Base-by-base conservation (phyloP, 2,797 vertebrate species). In the Acrossocheilus fasciatus region DNA sequence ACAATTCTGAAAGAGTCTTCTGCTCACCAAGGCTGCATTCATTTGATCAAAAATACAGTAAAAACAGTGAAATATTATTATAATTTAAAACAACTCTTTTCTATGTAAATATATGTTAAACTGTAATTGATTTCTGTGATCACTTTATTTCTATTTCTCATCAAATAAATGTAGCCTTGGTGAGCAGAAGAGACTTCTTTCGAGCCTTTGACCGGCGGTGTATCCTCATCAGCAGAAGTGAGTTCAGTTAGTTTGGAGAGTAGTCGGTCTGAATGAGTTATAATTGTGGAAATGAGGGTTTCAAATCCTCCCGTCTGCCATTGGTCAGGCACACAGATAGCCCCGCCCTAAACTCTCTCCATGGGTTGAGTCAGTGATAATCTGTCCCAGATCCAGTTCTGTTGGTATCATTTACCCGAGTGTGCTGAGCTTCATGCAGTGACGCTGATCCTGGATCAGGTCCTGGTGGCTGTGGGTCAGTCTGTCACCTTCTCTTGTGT, bases 401-500 rank as follows among this genome's bases (percentile, higher is more conserved):
- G 47, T 50, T 15, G 17, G 47, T 50, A 6, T 50, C 4, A 17
- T 52, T 6, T 6, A 39, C 39, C 6, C 6, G 39, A 18, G 50
- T 54, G 52, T 54, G 2, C 17, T 20, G 3, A 43, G 39, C 39
- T 4, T 69, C 66, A 39, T n/a, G 68, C 1, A 26, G 6, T n/a
- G 23, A 1, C 14, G 14, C 57, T 47, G 78, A 34, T 68, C 59
- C 26, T 20, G 26, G 30, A 54, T 39, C 45, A 11, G 47, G 4
- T 4, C 4, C 4, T 50, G 4, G 47, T 17, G 47, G n/a, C 39
- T 45, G 62, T 45, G 14, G 30, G 20, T 6, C 30, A 14, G 70
- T 77, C 30, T 8, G 54, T 88, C 69, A 86, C 72, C 84, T 57
- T 83, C n/a, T 84, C 54, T 85, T 73, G 76, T 88, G 70, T 88